Evolutionary conservation across 1,140 invertebrate genomes (phyloP), one percentile per base, ranked within the genome.

Genomic region (Wasmannia auropunctata): DNA sequence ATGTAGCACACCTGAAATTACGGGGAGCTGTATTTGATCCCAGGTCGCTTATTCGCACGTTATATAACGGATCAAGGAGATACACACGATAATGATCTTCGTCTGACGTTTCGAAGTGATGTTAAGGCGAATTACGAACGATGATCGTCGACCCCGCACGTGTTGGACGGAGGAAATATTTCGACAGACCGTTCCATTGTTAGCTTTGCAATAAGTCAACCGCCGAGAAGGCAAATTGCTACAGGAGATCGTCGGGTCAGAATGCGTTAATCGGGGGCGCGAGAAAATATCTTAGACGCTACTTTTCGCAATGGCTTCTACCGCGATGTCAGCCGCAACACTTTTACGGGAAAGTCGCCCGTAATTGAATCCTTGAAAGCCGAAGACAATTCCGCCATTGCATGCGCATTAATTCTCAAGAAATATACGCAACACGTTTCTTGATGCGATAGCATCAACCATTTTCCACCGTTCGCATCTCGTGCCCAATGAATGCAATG

Each of bases 1-100:
- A 80, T n/a, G 43, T 69, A 80, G 11, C 54, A 80, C 22, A 69
- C 5, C 43, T 69, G 8, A 80, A 51, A 80, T 80, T 80, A 80
- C 37, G 54, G 62, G 37, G 43, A 69, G 22, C 46, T 25, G 19
- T 67, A 14, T 80, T 80, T 37, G 43, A 79, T 67, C 62, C 43
- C 22, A 7, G 76, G 4, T 63, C 58, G 75, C 51, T 80, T 34
- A 69, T 69, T 80, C 43, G 16, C 76, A 37, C 31, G 31, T 80
- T 80, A 80, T 54, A n/a, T 67, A 80, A 80, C 43, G 76, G 51
- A 43, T 76, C 54, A n/a, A 60, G 19, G 28, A 19, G 58, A 77
- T n/a, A n/a, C n/a, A n/a, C 69, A 51, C 62, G 76, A 25, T 69
- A 80, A 80, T 46, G 58, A 77, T 69, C 31, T 51, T 7, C n/a